Evolutionary conservation across 2,888 invertebrate species (phyloP), one percentile per base, ranked within the genome.

Genomic region (Cordylochernes scorpioides): DNA sequence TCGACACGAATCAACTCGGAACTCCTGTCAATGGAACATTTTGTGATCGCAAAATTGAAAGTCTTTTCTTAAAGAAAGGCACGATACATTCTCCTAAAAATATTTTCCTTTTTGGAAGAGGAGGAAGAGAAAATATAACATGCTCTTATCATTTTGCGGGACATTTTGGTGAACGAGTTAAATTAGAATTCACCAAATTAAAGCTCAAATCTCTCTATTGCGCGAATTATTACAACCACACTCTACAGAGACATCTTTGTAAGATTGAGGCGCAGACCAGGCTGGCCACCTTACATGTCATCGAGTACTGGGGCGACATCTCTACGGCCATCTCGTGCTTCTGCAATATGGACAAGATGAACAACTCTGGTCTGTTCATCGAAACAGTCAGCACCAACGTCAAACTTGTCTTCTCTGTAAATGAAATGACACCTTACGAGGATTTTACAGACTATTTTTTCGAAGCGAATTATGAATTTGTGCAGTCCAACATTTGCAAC

Each of bases 41-140:
- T 27, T 38, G 37, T 22, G 31, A 38, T 17, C 21, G 40, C n/a
- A 22, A 30, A 2, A 34, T 41, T 22, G 34, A 37, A 10, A 39
- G 38, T 21, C 22, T 31, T 3, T 31, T 32, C 5, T 35, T 34
- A 18, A 42, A 43, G 10, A 49, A 48, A 12, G 67, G 69, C n/a
- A 58, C 62, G 43, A 71, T 74, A 48, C 63, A 65, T 47, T 73
- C 74, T 15, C 74, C 74, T 5, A 62, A 67, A 44, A 73, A 71
- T 42, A 71, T 74, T 30, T 75, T 77, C 54, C 65, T 72, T 46
- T 77, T 69, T 46, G 75, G 75, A 2, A 60, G 75, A 42, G 77
- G 75, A 9, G 77, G 75, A 2, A 64, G 70, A 13, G 63, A 65
- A 46, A 69, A 73, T 48, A 53, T 75, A 30, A 68, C 65, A 34